phyloP scores from a whole-genome alignment of 2,113 vertebrate species.

The Pelecanoides urinatrix region DNA sequence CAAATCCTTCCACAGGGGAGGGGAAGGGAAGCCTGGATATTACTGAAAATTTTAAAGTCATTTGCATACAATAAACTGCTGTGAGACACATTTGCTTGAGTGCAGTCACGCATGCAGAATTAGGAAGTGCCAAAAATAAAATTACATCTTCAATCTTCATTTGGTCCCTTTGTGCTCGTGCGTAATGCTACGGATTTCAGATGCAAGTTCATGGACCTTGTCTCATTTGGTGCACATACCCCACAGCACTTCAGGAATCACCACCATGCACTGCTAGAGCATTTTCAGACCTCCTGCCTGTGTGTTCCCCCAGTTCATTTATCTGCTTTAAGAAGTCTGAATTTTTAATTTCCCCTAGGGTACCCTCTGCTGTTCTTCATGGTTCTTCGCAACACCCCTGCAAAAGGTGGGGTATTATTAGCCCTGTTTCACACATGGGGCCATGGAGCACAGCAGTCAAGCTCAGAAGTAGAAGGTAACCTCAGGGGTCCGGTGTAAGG shows the following conservation, averaged over 20 bases:
- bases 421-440: fast-evolving
- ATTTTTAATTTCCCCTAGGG: not conserved
- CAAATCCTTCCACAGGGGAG: not conserved
- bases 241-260: not conserved
- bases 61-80: not conserved
- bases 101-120: not conserved
- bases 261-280: not conserved
- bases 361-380: not conserved
- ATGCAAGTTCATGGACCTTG: not conserved
- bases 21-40: not conserved
- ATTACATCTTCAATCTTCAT: not conserved
- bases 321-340: not conserved
- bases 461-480: not conserved
- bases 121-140: slow-evolving; percentile 5
- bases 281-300: not conserved
- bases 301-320: not conserved
- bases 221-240: not conserved
- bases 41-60: not conserved
- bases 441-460: not conserved
- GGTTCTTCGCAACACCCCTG: not conserved
- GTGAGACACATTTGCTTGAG: not conserved
- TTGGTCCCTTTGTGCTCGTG: not conserved
- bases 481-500: not conserved
- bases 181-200: not conserved
- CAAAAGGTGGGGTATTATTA: fast-evolving